Base-by-base conservation (phyloP, 2,888 invertebrate species). In the Gonocerus acuteangulatus region DNA sequence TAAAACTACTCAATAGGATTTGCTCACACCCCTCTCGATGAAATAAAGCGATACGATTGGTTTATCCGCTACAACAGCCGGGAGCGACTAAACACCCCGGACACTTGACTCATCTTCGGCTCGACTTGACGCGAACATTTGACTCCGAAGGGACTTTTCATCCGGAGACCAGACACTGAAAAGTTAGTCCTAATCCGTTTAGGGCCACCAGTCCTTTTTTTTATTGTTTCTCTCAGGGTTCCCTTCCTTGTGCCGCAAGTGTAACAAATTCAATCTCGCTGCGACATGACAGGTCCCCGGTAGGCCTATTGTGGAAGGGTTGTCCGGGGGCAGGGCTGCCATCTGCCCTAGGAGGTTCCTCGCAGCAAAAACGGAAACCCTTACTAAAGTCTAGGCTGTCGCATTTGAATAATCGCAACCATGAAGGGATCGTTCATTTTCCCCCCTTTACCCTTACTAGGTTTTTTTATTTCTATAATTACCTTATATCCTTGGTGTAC, bases 361-460 rank as follows among this genome's bases (percentile, higher is more conserved):
- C 4, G 4, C 27, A n/a, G 16, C n/a, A 42, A 42, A 42, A 51
- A 51, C 27, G 51, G 51, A 51, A 51, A 51, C 51, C 34, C 51
- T 51, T 32, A 51, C 51, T 51, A 32, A 51, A 51, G 32, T 23
- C 27, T 27, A 27, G 27, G 4, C 27, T 6, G 9, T 4, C 36
- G 19, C 51, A 51, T 51, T 51, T 51, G 51, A 51, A 51, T 51
- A 51, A 51, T 51, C 51, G 16, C 51, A 27, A 16, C 23, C 32
- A 15, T 27, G 27, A 27, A 6, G 27, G 27, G 27, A 27, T 4
- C 27, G 27, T 9, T 27, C 27, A 27, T 27, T 27, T 27, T 27
- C 9, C 27, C 9, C 27, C 27, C 27, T 27, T 6, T 27, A 4
- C 27, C 27, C 27, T 27, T 27, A 6, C 4, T 27, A 4, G 27